These are phyloP conservation scores for Heterodera carotae DNA, from an alignment of 1,140 invertebrate species.

Conservation along the genomic window DNA sequence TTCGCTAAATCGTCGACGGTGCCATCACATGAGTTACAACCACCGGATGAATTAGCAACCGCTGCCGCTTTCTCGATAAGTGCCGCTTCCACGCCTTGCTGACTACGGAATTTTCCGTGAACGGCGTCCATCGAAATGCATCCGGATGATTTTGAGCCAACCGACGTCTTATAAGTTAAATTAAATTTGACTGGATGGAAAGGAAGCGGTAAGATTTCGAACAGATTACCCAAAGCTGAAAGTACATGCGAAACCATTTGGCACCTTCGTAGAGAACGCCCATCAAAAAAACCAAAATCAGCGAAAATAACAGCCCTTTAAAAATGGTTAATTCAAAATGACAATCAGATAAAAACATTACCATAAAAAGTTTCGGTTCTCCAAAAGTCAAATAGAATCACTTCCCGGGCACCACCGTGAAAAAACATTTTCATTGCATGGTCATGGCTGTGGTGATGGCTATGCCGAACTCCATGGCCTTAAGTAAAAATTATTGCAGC, in stretches of 20 bases:
- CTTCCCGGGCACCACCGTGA: slow-evolving; percentile 56
- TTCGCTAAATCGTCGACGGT: slow-evolving; percentile 3
- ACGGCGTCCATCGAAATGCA: slow-evolving; percentile 12
- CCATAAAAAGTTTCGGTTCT: slow-evolving; percentile 31
- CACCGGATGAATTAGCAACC: neutral
- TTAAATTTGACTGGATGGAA: neutral
- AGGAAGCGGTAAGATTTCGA: neutral
- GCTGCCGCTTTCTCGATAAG: slow-evolving; percentile 19
- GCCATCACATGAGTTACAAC: slow-evolving; percentile 1
- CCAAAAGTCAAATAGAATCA: slow-evolving; percentile 60
- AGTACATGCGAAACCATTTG: slow-evolving; percentile 58
- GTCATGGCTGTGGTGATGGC: neutral
- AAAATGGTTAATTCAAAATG: neutral
- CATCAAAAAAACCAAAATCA: slow-evolving; percentile 54
- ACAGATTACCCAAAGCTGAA: slow-evolving; percentile 41
- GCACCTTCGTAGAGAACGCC: slow-evolving; percentile 53
- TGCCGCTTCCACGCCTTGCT: slow-evolving; percentile 24
- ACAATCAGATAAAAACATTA: slow-evolving; percentile 14
- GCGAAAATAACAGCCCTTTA: slow-evolving; percentile 51
- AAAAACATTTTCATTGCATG: slow-evolving; percentile 60
- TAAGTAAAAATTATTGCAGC: neutral
- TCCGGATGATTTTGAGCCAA: slow-evolving; percentile 5
- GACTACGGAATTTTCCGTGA: slow-evolving; percentile 9
- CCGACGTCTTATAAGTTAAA: slow-evolving; percentile 8
- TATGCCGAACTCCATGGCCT: neutral